These are phyloP conservation scores for Fringilla coelebs DNA, from an alignment of 2,797 vertebrate genomes.

Conservation along the genomic window DNA sequence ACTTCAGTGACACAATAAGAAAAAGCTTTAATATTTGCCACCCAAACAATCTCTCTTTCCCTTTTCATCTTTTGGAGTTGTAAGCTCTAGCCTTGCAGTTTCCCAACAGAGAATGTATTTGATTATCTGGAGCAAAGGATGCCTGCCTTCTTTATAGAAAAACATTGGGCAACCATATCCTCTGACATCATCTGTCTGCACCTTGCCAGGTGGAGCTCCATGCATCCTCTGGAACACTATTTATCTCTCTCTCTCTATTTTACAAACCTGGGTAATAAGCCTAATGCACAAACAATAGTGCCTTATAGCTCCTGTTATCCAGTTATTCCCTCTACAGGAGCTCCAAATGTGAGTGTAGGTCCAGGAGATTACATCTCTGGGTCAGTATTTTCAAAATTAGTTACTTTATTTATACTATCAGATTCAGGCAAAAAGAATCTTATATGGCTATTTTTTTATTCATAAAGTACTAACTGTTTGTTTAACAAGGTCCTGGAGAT, in stretches of 20 bases:
- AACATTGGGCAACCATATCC: background rate
- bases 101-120: background rate
- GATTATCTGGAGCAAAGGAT: background rate
- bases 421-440: background rate
- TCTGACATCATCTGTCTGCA: background rate
- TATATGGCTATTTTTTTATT: background rate
- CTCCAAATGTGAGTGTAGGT: background rate
- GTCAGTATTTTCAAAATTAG: background rate
- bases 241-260: background rate
- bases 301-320: background rate
- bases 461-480: background rate
- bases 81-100: background rate
- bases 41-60: background rate
- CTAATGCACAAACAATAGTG: background rate
- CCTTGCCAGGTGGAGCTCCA: constrained; percentile 5
- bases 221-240: background rate
- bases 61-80: background rate
- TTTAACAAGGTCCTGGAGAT: background rate
- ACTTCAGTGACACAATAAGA: background rate
- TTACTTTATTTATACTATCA: background rate
- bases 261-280: background rate
- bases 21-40: background rate
- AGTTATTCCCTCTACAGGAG: background rate
- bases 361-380: background rate
- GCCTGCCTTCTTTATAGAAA: background rate